A percentile compares a stretch with the other conserved stretches of the same genome.
Evolutionary conservation across 2,113 vertebrate species (phyloP).

Genomic region (Theropithecus gelada): DNA sequence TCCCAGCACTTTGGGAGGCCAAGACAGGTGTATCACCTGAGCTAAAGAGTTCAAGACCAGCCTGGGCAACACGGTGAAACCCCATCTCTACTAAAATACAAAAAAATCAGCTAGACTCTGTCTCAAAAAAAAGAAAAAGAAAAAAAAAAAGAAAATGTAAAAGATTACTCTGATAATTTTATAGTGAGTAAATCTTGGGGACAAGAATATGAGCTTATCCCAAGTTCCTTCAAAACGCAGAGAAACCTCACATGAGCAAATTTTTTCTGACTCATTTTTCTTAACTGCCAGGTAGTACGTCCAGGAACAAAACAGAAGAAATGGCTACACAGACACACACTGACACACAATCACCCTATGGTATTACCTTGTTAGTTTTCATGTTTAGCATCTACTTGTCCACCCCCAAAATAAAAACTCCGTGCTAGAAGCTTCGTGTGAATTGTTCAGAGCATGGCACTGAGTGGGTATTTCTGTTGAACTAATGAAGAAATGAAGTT

Average conservation of each 20-base stretch:
- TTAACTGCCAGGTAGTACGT: not conserved
- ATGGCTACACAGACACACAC: not conserved
- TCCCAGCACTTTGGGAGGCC: no score
- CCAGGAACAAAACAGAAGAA: not conserved
- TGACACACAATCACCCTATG: not conserved
- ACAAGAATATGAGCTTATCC: not conserved
- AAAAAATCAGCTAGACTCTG: no score
- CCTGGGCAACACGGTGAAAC: no score
- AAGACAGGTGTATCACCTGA: no score
- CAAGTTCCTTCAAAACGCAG: not conserved
- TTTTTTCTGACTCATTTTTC: not conserved
- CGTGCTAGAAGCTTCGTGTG: not conserved
- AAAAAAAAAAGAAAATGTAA: not conserved
- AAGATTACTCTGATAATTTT: not conserved
- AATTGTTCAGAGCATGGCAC: not conserved
- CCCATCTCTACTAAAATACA: no score
- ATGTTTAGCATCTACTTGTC: not conserved
- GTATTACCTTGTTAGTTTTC: not conserved
- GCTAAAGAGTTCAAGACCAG: no score
- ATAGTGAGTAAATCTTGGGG: not conserved
- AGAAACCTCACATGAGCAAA: not conserved
- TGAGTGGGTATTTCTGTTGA: not conserved
- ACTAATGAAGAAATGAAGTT: constrained; percentile 4
- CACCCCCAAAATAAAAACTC: not conserved
- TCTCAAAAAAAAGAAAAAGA: not conserved